Conservation (phyloP, 2,797 vertebrate genomes). For the Tokudaia tokunoshimensis region DNA sequence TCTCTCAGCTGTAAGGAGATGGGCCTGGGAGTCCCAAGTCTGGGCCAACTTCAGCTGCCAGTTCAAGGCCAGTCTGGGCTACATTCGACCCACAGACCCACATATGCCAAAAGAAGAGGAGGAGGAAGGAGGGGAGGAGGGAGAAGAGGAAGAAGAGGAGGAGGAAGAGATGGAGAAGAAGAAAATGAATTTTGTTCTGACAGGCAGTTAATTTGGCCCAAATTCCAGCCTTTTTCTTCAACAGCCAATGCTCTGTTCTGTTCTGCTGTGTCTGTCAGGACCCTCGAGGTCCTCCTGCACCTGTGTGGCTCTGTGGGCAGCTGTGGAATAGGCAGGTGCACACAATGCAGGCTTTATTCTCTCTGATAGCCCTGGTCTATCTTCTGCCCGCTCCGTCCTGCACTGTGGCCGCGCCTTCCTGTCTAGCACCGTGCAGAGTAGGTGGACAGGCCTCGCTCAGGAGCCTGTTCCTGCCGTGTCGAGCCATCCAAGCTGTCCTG, state of each 20-base stretch:
- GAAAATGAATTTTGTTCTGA: background rate
- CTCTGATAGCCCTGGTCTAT: too few species aligned
- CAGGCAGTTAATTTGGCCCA: background rate
- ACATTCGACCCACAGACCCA: background rate
- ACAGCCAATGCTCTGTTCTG: background rate
- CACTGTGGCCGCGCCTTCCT: background rate
- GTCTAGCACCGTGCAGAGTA: background rate
- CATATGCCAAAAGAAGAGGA: background rate
- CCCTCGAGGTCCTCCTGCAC: background rate
- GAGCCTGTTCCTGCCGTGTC: background rate
- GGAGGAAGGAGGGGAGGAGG: background rate
- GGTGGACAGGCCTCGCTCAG: background rate
- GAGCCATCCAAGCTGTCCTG: background rate
- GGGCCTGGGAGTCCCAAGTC: too few species aligned
- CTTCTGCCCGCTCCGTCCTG: background rate
- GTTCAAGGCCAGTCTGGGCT: background rate
- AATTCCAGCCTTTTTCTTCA: background rate
- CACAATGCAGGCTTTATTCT: background rate
- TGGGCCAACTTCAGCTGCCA: background rate
- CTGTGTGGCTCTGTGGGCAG: background rate
- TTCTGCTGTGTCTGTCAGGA: background rate
- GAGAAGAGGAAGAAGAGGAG: too few species aligned
- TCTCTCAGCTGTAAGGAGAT: background rate
- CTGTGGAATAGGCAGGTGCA: background rate
- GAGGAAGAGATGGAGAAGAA: background rate